Conservation (phyloP, 2,113 vertebrate species). For the crab-eating macaque (Macaca fascicularis) region DNA sequence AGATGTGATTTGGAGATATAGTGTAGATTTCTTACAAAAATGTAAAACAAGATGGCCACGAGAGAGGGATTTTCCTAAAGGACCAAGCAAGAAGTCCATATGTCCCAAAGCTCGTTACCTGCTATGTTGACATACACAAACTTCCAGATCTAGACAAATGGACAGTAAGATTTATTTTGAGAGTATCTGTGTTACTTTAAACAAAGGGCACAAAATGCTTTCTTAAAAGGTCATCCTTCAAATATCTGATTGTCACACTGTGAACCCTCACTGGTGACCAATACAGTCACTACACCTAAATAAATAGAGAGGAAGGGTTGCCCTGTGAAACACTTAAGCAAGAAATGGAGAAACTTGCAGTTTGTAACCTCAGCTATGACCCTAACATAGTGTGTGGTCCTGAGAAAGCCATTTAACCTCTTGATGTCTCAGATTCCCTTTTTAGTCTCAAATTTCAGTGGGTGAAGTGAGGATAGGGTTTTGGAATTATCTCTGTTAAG, state of each 20-base stretch:
- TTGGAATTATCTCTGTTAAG: constrained; percentile 66
- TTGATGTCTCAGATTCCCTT: constrained; percentile 56
- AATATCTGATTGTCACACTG: constrained; percentile 67
- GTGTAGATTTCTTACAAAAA: background rate
- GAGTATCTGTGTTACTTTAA: constrained; percentile 63
- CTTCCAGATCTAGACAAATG: constrained; percentile 48
- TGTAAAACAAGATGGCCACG: background rate
- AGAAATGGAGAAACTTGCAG: constrained; percentile 57
- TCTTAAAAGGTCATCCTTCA: constrained; percentile 70
- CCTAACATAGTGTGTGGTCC: constrained; percentile 75
- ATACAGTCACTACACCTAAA: constrained; percentile 68
- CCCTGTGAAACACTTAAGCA: constrained; percentile 37
- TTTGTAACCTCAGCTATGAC: constrained; percentile 69
- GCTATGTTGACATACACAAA: background rate
- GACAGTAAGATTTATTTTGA: constrained; percentile 65
- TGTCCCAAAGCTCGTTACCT: constrained; percentile 35
- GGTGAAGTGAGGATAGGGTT: constrained; percentile 67
- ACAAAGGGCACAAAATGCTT: constrained; percentile 66
- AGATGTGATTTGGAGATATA: background rate
- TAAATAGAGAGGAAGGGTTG: constrained; percentile 63
- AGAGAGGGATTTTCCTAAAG: background rate
- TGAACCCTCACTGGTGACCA: constrained; percentile 37
- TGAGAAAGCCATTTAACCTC: constrained; percentile 75
- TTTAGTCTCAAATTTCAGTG: constrained; percentile 67
- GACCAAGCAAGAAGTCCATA: background rate